Evolutionary conservation across 2,888 invertebrate species (phyloP).

Genomic region (Hydriomena furcata): DNA sequence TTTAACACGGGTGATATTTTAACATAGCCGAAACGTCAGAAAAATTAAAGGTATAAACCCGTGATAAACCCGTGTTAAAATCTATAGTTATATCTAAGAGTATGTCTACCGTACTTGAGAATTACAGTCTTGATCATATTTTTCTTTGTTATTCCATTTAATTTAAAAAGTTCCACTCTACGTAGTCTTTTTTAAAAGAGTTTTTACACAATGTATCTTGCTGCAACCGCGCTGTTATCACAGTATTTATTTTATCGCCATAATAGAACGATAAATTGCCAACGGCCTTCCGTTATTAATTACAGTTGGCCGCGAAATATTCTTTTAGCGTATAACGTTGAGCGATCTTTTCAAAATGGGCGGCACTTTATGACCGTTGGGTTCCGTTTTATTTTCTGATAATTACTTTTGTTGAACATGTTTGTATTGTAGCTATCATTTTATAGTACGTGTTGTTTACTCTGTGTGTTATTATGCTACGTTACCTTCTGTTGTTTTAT

Average conservation of each 20-base stretch:
- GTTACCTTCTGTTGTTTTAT: too few species aligned
- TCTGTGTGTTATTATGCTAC: too few species aligned
- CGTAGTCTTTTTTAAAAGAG: neutral
- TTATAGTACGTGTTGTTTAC: too few species aligned
- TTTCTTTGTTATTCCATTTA: too few species aligned
- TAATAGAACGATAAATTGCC: conserved; percentile 65
- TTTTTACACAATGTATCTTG: neutral
- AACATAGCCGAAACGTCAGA: too few species aligned
- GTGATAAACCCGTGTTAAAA: too few species aligned
- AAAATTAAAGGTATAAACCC: too few species aligned
- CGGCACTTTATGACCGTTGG: conserved; percentile 1
- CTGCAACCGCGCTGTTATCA: conserved; percentile 4
- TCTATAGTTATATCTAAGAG: too few species aligned
- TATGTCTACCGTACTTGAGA: too few species aligned
- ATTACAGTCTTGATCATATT: too few species aligned
- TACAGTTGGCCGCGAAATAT: conserved; percentile 55
- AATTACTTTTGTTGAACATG: neutral
- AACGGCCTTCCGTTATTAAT: conserved; percentile 61
- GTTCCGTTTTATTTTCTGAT: conserved; percentile 1
- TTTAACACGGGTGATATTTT: too few species aligned
- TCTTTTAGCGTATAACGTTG: conserved; percentile 63
- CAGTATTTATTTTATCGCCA: conserved; percentile 50
- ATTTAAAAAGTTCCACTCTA: neutral
- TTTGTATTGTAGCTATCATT: neutral
- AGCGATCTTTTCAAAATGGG: conserved; percentile 43